Percentiles rank a stretch among this genome's conserved stretches.
phyloP scores from a whole-genome alignment of 2,888 invertebrate genomes.

The Hyles lineata region DNA sequence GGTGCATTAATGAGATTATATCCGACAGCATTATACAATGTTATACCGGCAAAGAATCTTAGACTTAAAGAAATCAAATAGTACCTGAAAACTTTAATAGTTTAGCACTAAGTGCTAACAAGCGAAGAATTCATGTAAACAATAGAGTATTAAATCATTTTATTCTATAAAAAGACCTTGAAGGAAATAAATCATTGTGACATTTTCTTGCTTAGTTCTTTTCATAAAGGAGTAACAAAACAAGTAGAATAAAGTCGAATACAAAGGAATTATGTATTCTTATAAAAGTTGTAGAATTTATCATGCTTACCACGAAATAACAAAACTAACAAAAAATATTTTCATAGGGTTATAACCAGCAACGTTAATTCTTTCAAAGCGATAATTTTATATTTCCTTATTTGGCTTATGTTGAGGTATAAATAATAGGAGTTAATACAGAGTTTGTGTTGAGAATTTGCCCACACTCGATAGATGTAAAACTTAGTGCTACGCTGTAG shows the following conservation, averaged over 20 bases:
- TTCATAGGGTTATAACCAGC: background rate
- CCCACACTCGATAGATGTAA: background rate
- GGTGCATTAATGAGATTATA: background rate
- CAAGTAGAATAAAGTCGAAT: background rate
- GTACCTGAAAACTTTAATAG: too few relatives aligned
- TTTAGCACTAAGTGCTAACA: too few relatives aligned
- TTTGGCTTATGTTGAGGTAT: background rate
- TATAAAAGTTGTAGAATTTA: background rate
- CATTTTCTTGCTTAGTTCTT: background rate
- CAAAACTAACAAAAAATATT: background rate
- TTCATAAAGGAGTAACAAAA: background rate
- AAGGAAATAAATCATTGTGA: background rate
- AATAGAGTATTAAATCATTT: too few relatives aligned
- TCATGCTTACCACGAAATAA: conserved; percentile 9
- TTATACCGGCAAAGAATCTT: background rate
- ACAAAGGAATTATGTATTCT: conserved; percentile 9
- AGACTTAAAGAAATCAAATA: too few relatives aligned
- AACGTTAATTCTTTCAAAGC: background rate
- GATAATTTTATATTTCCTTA: conserved; percentile 8
- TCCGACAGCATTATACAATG: background rate
- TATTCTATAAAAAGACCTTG: too few relatives aligned
- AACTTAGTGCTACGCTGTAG: background rate
- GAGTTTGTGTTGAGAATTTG: too few relatives aligned
- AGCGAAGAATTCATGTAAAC: too few relatives aligned
- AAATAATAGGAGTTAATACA: background rate